Evolutionary conservation across 2,888 invertebrate species (phyloP), one percentile per base, ranked within the genome.

Genomic region (Cheilosia variabilis): DNA sequence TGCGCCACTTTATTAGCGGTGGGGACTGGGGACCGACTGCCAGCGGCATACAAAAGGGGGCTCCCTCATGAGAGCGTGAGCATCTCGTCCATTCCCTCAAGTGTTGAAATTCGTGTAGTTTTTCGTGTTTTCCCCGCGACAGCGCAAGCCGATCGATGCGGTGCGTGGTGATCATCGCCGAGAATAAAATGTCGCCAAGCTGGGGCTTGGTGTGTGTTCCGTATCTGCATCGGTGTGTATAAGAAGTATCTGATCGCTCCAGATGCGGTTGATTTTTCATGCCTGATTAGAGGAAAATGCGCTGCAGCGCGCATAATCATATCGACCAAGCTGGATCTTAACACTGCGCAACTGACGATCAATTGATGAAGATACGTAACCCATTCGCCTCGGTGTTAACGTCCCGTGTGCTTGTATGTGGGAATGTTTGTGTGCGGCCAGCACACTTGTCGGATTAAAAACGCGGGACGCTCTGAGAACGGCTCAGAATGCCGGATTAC

Each of bases 51-150:
- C 45, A 13, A 15, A 31, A 31, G 31, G 31, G 31, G 31, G 9
- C 31, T 31, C 5, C 31, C 55, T 34, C 50, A 45, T 22, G 19
- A 55, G 34, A 47, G 41, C 37, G 41, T 47, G 58, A 37, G 41
- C 17, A 27, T 15, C 60, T 53, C 76, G 72, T 72, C 45, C 81
- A 86, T 86, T 86, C 86, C 63, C 76, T 81, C 68, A 86, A 86
- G 86, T 86, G 86, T 86, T 86, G 86, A 86, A 86, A 86, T 81
- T 77, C 86, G 77, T 86, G 86, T 86, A 81, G 86, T 58, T 86
- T 86, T 81, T 58, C 86, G 77, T 86, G 86, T 86, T 81, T 47
- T 24, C 68, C 83, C 63, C 52, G 62, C 52, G 22, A 50, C 71
- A 57, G 76, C 81, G 68, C 81, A 72, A 55, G 84, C 55, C 66